Conservation (phyloP, 2,888 invertebrate species). For the Selenia dentaria region DNA sequence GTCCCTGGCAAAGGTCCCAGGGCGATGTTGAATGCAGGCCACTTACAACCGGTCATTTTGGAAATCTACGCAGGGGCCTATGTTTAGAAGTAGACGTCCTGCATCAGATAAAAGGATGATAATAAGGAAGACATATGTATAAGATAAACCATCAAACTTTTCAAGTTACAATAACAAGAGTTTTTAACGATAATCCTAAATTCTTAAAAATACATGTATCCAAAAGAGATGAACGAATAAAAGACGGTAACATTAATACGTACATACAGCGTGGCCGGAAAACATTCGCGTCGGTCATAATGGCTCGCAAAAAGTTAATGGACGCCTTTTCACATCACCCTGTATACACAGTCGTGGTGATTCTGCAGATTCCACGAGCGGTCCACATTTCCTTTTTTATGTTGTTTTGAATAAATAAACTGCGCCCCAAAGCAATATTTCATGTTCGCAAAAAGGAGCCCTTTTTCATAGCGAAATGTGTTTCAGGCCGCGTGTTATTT, state of each 20-base stretch:
- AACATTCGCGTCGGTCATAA: constrained; percentile 48
- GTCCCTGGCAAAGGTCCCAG: too few species aligned
- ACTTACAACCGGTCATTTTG: too few species aligned
- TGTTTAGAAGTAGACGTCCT: too few species aligned
- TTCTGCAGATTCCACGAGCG: constrained; percentile 48
- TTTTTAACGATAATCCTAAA: too few species aligned
- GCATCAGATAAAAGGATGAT: constrained; percentile 1
- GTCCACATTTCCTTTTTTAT: constrained; percentile 35
- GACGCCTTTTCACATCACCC: constrained; percentile 43
- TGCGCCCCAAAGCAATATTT: constrained; percentile 27
- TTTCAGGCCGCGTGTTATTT: constrained; percentile 3
- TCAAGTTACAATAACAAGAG: too few species aligned
- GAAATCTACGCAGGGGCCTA: too few species aligned
- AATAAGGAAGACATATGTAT: too few species aligned
- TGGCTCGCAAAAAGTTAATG: constrained; percentile 63
- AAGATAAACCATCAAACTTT: too few species aligned
- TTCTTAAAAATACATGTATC: too few species aligned
- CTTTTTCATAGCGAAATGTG: constrained; percentile 7
- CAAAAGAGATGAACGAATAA: constrained; percentile 45
- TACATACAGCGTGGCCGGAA: constrained; percentile 44
- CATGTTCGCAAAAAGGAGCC: constrained; percentile 29
- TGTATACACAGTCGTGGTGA: constrained; percentile 45
- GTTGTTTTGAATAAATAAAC: constrained; percentile 29
- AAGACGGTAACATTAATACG: constrained; percentile 33
- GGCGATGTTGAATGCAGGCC: too few species aligned